Evolutionary conservation across 2,113 vertebrate species (phyloP).

Genomic region (Alaudala cheleensis): DNA sequence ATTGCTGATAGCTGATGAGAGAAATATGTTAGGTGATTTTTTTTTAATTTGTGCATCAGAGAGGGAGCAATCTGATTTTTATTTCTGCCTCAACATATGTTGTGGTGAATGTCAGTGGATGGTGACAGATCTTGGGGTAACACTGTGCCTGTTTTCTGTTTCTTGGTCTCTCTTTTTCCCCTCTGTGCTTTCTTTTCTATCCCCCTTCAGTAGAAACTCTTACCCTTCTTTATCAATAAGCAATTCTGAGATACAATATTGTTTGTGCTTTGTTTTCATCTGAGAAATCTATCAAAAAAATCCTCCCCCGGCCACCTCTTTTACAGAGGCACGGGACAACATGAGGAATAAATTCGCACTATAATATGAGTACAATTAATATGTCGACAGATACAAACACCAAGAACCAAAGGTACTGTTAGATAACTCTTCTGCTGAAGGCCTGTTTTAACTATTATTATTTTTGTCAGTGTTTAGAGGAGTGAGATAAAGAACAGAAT

Average conservation of each 20-base stretch:
- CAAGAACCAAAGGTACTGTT: neutral
- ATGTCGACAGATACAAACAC: neutral
- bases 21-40: fast-evolving
- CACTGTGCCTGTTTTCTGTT: no score
- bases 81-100: no score
- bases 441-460: neutral
- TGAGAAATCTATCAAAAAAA: neutral
- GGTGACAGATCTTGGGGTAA: no score
- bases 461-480: neutral
- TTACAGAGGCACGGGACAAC: no score
- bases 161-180: no score
- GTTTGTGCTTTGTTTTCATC: neutral
- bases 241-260: neutral
- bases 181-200: no score
- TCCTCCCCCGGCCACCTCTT: no score
- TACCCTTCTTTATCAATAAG: neutral
- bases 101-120: no score
- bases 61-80: neutral
- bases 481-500: neutral
- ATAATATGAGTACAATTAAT: neutral
- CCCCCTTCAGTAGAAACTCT: neutral
- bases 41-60: neutral
- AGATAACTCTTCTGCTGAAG: neutral
- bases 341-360: neutral
- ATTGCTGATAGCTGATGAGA: neutral